Evolutionary conservation across 1,140 invertebrate genomes (phyloP).

Genomic region (Ganaspis sp.): DNA sequence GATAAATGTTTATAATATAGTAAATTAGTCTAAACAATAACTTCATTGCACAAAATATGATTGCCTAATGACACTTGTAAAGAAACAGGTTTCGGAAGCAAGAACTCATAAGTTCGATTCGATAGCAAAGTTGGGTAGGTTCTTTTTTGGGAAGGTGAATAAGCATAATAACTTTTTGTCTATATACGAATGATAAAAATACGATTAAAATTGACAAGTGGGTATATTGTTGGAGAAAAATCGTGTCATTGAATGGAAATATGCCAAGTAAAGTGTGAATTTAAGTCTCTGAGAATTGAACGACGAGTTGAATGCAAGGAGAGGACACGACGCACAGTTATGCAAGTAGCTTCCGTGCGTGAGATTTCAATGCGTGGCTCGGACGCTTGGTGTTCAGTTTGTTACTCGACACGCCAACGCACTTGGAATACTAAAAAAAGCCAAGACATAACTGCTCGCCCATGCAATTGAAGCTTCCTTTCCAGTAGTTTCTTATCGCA

Average conservation of each 20-base stretch:
- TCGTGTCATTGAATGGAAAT: not conserved
- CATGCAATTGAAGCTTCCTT: slow-evolving; percentile 11
- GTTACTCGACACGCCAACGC: slow-evolving; percentile 40
- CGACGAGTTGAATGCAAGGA: slow-evolving; percentile 41
- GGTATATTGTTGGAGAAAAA: not conserved
- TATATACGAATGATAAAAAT: too few species aligned
- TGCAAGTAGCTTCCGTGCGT: slow-evolving; percentile 67
- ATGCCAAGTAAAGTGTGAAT: not conserved
- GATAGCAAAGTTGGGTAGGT: too few species aligned
- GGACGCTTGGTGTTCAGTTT: slow-evolving; percentile 34
- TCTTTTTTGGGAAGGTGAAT: too few species aligned
- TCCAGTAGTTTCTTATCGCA: not conserved
- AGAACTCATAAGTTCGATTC: too few species aligned
- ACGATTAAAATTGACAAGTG: too few species aligned
- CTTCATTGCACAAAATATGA: too few species aligned
- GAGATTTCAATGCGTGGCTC: slow-evolving; percentile 64
- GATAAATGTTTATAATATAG: too few species aligned
- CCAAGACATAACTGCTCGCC: slow-evolving; percentile 2
- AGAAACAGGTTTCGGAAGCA: too few species aligned
- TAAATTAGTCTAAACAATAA: too few species aligned
- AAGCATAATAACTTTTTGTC: too few species aligned
- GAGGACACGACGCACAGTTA: slow-evolving; percentile 61
- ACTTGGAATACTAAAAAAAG: slow-evolving; percentile 38
- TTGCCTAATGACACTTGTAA: too few species aligned
- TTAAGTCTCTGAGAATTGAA: slow-evolving; percentile 21